Evolutionary conservation across 2,888 invertebrate species (phyloP).

Genomic region (Athalia circularis): DNA sequence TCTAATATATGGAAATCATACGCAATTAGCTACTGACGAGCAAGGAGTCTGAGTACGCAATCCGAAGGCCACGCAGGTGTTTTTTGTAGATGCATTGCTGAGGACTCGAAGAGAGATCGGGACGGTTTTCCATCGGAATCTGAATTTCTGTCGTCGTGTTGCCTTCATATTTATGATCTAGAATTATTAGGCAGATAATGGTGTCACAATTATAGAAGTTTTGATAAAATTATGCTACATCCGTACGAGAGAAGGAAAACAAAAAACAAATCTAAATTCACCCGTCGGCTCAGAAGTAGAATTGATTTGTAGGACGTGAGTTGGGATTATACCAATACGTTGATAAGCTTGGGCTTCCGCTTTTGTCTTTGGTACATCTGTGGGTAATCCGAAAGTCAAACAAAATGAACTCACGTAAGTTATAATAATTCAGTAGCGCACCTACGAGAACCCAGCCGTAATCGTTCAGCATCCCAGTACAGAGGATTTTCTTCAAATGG

Average conservation of each 20-base stretch:
- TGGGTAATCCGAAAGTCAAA: background rate
- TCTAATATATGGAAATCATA: no score
- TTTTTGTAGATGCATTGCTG: conserved; percentile 59
- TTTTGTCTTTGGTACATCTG: conserved; percentile 74
- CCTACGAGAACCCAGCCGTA: conserved; percentile 72
- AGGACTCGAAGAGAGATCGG: background rate
- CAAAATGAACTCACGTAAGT: background rate
- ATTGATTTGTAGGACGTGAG: conserved; percentile 76
- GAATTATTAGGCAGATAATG: background rate
- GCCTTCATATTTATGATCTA: conserved; percentile 15
- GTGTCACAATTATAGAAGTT: background rate
- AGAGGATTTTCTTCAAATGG: conserved; percentile 66
- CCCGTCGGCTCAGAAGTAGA: conserved; percentile 51
- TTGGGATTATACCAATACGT: conserved; percentile 74
- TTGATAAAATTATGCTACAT: background rate
- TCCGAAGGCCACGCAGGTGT: conserved; percentile 67
- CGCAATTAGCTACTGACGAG: conserved; percentile 59
- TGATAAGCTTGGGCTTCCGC: conserved; percentile 74
- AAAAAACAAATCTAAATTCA: conserved; percentile 4
- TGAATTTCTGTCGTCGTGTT: conserved; percentile 15
- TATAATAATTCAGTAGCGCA: conserved; percentile 54
- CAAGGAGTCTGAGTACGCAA: conserved; percentile 69
- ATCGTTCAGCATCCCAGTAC: conserved; percentile 65
- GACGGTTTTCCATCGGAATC: background rate
- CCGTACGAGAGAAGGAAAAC: conserved; percentile 5